These are phyloP conservation scores for Antedon bifida DNA, from an alignment of 35 echinoderm and acorn worm genomes.

Conservation along the genomic window DNA sequence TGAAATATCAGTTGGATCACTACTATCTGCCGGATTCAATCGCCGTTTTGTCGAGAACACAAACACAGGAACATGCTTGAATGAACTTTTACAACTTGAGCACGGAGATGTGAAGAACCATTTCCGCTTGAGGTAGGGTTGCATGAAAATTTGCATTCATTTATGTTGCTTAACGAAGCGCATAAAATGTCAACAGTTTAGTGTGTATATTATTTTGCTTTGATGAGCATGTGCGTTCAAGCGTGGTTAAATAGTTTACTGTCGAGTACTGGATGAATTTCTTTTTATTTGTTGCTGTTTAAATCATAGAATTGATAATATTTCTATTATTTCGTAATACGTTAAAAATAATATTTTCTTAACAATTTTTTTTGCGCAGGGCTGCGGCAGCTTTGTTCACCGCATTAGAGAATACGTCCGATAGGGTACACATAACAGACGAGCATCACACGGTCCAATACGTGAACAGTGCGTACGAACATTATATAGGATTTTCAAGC, in stretches of 20 bases:
- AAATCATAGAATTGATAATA: no score
- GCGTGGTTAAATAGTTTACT: neutral
- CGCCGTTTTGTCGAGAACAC: conserved; percentile 59
- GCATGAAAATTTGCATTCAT: neutral
- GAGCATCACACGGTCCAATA: conserved; percentile 65
- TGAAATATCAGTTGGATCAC: conserved; percentile 62
- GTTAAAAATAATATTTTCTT: no score
- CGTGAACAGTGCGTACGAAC: conserved; percentile 75
- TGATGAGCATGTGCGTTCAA: neutral
- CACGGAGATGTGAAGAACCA: conserved; percentile 81
- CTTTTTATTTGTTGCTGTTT: no score
- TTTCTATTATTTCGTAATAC: no score
- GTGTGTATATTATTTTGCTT: neutral
- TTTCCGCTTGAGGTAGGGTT: conserved; percentile 65
- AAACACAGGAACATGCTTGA: conserved; percentile 63
- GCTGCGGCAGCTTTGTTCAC: conserved; percentile 59
- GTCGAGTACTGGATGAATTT: no score
- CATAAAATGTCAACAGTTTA: neutral
- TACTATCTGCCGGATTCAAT: conserved; percentile 74
- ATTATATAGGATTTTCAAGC: conserved; percentile 54
- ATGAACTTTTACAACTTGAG: conserved; percentile 90
- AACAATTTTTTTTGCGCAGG: conserved; percentile 8
- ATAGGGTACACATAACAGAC: conserved; percentile 71
- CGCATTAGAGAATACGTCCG: conserved; percentile 60
- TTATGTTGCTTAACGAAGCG: neutral